Conservation (phyloP, 2,113 vertebrate species). For the Larimichthys crocea region DNA sequence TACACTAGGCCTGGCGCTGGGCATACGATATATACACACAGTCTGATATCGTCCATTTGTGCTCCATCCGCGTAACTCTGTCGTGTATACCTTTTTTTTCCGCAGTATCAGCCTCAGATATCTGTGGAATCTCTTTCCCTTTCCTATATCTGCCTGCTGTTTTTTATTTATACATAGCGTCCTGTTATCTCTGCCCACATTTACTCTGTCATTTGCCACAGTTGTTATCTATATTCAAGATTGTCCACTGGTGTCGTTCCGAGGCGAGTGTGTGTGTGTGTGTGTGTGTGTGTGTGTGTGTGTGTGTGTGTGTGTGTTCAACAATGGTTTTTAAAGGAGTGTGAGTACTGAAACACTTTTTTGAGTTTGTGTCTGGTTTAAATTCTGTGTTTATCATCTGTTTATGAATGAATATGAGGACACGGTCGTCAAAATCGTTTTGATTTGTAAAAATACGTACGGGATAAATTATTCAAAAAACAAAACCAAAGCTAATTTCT, state of each 20-base stretch:
- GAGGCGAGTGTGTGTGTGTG: background rate
- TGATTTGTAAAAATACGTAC: background rate
- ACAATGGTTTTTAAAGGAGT: slow-evolving; percentile 26
- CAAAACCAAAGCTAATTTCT: background rate
- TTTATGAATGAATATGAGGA: background rate
- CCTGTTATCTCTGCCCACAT: slow-evolving; percentile 59
- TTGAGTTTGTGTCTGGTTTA: slow-evolving; percentile 7
- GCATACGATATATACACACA: slow-evolving; percentile 4
- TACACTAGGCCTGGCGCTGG: slow-evolving; percentile 1
- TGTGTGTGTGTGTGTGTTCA: slow-evolving; percentile 16
- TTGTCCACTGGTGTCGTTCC: slow-evolving; percentile 46
- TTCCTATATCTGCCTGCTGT: slow-evolving; percentile 44
- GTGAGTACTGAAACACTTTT: slow-evolving; percentile 22
- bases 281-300: background rate
- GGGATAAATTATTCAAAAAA: background rate
- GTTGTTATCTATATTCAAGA: slow-evolving; percentile 55
- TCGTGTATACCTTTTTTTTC: slow-evolving; percentile 20
- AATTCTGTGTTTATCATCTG: slow-evolving; percentile 5
- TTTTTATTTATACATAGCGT: slow-evolving; percentile 66
- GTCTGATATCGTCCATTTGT: slow-evolving; percentile 42
- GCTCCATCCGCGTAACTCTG: slow-evolving; percentile 24
- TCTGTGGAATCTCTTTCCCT: slow-evolving; percentile 48
- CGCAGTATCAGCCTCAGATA: slow-evolving; percentile 35
- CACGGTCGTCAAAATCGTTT: background rate
- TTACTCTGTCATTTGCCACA: slow-evolving; percentile 46